Conservation (phyloP, 53 echinoderm and acorn worm genomes). For the Mesocentrotus franciscanus region DNA sequence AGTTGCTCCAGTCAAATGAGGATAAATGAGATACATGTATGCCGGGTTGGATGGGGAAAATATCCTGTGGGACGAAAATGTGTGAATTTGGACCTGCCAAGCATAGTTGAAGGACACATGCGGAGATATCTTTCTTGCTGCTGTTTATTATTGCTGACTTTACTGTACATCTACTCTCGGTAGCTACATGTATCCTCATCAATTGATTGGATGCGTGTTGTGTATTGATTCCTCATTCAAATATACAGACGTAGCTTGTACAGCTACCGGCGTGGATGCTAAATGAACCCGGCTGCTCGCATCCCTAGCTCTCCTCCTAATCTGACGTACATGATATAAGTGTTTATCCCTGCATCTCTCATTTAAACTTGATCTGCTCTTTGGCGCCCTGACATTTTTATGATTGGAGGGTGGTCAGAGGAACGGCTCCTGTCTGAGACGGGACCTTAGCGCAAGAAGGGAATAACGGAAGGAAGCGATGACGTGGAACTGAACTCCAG, state of each 20-base stretch:
- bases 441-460: background rate
- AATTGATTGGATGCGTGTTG: conserved; percentile 11
- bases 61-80: background rate
- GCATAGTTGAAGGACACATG: background rate
- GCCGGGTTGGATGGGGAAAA: background rate
- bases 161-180: background rate
- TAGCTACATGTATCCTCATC: background rate
- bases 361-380: conserved; percentile 12
- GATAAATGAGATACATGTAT: conserved; percentile 12
- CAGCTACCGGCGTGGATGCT: background rate
- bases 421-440: background rate
- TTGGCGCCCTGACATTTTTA: background rate
- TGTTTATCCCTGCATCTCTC: background rate
- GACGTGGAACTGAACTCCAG: background rate
- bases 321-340: background rate
- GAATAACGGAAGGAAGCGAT: background rate
- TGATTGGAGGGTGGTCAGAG: conserved; percentile 29
- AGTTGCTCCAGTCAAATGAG: background rate
- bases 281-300: conserved; percentile 17
- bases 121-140: background rate
- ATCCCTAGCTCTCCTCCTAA: background rate
- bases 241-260: background rate
- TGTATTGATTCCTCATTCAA: conserved; percentile 29
- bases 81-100: background rate
- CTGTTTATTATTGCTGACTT: background rate